Evolutionary conservation across 1,140 invertebrate species (phyloP), one percentile per base, ranked within the genome.

Genomic region (Oryctes rhinoceros): DNA sequence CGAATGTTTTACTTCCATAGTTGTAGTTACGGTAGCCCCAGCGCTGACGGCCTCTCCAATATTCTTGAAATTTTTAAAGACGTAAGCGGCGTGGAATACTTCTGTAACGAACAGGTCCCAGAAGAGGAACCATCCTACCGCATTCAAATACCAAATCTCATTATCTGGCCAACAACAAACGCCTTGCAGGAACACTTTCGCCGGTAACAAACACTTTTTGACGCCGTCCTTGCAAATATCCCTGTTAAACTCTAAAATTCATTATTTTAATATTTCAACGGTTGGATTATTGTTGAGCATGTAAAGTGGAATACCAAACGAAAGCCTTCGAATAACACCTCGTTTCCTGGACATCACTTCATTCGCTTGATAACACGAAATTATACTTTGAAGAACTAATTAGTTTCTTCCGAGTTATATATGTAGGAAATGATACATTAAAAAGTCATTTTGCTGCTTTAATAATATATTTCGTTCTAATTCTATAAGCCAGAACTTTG

Each of bases 111-210:
- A 15, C 3, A 71, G 24, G 24, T 71, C 35, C 24, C 35, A 78
- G 20, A 78, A 78, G 0, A 59, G 11, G 39, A 48, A 59, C 77
- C 47, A 78, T 18, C 39, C 47, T 78, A 30, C 15, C 1, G 37
- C 3, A 3, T 15, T 78, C 47, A 78, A 20, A 6, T 18, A 78
- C 18, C 20, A 53, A 24, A 10, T 18, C 11, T 49, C 30, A 59
- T 59, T 78, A 35, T 78, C 49, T 4, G 77, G 77, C 77, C 77
- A 78, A 35, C 24, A 49, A 59, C 47, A 20, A 30, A 49, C 18
- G 20, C 47, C 47, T 30, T 78, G 48, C 3, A 78, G 49, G 0
- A 78, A 15, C 7, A 47, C 5, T 35, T 59, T 49, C 35, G n/a
- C 47, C 0, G 49, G 49, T 59, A 78, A 59, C 15, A 78, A 18